Conservation (phyloP, 2,797 vertebrate species). For the Melanotaenia boesemani region DNA sequence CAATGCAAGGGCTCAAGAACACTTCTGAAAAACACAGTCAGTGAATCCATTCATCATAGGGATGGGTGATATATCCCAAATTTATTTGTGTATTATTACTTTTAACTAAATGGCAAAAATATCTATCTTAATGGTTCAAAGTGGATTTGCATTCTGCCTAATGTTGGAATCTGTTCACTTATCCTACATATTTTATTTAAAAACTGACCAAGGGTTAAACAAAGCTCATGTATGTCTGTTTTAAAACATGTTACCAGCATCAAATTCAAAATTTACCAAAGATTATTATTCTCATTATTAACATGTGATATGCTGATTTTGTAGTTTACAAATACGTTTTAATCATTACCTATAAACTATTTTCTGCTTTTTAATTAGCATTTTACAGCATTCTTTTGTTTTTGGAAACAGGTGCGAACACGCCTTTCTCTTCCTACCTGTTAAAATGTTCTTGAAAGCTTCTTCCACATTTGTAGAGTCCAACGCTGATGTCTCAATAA, state of each 20-base stretch:
- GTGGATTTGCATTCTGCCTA: not conserved
- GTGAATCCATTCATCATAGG: too few relatives aligned
- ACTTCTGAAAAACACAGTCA: too few relatives aligned
- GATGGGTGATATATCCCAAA: too few relatives aligned
- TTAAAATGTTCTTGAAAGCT: constrained; percentile 97
- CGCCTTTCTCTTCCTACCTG: constrained; percentile 82
- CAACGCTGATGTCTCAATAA: constrained; percentile 97
- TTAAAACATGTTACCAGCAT: not conserved
- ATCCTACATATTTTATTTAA: not conserved
- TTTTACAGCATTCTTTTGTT: too few relatives aligned
- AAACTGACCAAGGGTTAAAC: not conserved
- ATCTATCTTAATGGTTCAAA: not conserved
- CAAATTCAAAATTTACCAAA: not conserved
- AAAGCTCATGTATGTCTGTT: too few relatives aligned
- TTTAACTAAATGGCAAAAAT: not conserved
- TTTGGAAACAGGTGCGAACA: not conserved
- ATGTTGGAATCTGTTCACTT: not conserved
- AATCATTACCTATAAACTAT: not conserved
- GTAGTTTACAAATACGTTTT: not conserved
- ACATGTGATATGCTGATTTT: not conserved
- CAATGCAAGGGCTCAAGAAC: too few relatives aligned
- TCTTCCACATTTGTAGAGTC: constrained; percentile 98
- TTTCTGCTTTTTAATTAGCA: not conserved
- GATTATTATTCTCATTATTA: not conserved
- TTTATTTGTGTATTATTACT: too few relatives aligned